phyloP scores from a whole-genome alignment of 2,888 invertebrate genomes.

The Oscheius myriophilus region DNA sequence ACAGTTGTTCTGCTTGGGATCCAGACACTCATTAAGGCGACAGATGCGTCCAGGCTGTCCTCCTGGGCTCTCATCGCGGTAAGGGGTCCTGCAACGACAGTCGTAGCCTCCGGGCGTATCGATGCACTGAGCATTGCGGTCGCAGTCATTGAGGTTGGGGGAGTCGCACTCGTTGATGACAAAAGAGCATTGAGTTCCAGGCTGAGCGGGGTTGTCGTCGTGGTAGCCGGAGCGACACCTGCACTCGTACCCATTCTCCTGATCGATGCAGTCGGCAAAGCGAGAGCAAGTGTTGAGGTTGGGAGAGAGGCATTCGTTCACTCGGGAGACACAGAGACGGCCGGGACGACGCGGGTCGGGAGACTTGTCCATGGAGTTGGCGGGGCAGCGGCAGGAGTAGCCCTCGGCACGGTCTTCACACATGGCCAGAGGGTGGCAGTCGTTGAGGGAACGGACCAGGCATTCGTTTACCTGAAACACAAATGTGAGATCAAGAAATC shows the following conservation, averaged over 20 bases:
- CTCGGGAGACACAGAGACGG: constrained; percentile 53
- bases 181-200: constrained; percentile 66
- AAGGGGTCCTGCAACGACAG: constrained; percentile 67
- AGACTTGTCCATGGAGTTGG: constrained; percentile 64
- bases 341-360: constrained; percentile 66
- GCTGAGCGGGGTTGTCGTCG: constrained; percentile 64
- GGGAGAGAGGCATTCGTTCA: constrained; percentile 67
- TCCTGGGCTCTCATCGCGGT: constrained; percentile 58
- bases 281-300: constrained; percentile 68
- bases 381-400: constrained; percentile 66
- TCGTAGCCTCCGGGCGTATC: constrained; percentile 65
- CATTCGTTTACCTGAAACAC: constrained; percentile 65
- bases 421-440: constrained; percentile 67
- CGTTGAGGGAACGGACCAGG: constrained; percentile 66
- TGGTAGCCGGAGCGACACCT: constrained; percentile 63
- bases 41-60: constrained; percentile 64
- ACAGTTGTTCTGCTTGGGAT: constrained; percentile 60
- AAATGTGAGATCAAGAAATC: constrained; percentile 3
- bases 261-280: constrained; percentile 69
- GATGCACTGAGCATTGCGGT: constrained; percentile 61
- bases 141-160: constrained; percentile 68
- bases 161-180: constrained; percentile 69
- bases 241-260: constrained; percentile 65
- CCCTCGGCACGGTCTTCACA: constrained; percentile 77
- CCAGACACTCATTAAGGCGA: constrained; percentile 66